Evolutionary conservation across 2,797 vertebrate genomes (phyloP), one percentile per base, ranked within the genome.

Genomic region (Ptychobarbus kaznakovi): DNA sequence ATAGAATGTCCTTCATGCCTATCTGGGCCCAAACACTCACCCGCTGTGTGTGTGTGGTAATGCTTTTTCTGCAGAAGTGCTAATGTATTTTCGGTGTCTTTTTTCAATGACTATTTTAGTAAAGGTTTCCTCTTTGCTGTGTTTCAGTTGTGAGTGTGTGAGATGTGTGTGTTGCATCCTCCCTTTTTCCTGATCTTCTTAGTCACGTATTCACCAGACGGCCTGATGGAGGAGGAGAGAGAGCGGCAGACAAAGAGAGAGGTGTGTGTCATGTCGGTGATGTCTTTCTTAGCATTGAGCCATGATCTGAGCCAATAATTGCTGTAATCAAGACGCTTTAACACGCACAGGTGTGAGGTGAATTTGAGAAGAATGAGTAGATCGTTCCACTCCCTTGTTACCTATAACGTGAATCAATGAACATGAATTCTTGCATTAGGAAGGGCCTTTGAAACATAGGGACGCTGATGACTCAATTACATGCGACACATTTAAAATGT

Each of bases 1-100:
- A 46, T 79, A 87, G 81, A 83, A 25, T 68, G 82, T 69, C 82
- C 82, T 87, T 87, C 77, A 87, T 75, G 86, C 82, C 38, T 84
- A 69, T 80, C 77, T 84, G 77, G 69, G 40, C 76, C 56, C n/a
- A 82, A 83, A 82, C 65, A 38, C 74, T 75, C 65, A 69, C 35
- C 68, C 40, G 15, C 63, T 65, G 58, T 44, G 51, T 56, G 32
- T 84, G 46, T 69, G 80, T 68, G 53, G 35, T 77, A 77, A 82
- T 82, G 86, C 44, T 66, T 77, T 72, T 76, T 5, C 78, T 70
- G 68, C 74, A 20, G 74, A 81, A 42, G 65, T 81, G 81, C 86
- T 84, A 78, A 87, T 86, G 77, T 85, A 77, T 78, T 84, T 87
- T 76, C 49, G 66, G 15, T 87, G 81, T 78, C 66, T 81, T 51